Percentiles rank a stretch among this genome's conserved stretches.
Evolutionary conservation across 2,113 vertebrate genomes (phyloP).

Genomic region (Melanotaenia duboulayi): DNA sequence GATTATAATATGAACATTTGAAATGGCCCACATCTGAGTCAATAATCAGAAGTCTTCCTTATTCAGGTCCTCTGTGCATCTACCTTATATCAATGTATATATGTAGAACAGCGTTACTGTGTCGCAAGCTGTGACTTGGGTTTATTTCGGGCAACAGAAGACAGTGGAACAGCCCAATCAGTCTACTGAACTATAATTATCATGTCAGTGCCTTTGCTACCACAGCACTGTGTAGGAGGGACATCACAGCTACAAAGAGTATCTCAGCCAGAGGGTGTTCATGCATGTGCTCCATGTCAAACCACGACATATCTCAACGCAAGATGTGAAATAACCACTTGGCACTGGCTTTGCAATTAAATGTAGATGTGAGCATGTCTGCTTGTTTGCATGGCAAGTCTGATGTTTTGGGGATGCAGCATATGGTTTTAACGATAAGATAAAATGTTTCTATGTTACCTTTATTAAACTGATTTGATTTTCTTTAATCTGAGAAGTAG

Average conservation of each 20-base stretch:
- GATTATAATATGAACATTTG: no score
- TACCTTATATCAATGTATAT: constrained; percentile 21
- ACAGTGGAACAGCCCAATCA: constrained; percentile 65
- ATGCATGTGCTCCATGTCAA: constrained; percentile 54
- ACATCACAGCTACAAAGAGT: constrained; percentile 47
- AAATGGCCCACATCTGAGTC: no score
- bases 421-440: constrained; percentile 9
- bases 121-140: constrained; percentile 38
- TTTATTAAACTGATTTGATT: background rate
- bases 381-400: constrained; percentile 6
- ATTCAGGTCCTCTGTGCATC: no score
- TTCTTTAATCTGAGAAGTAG: background rate
- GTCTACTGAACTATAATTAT: constrained; percentile 71
- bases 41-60: no score
- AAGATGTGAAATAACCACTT: constrained; percentile 14
- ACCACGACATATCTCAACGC: constrained; percentile 12
- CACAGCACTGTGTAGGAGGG: constrained; percentile 65
- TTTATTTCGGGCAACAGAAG: constrained; percentile 67
- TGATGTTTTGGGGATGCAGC: constrained; percentile 11
- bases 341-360: constrained; percentile 19
- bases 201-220: constrained; percentile 65
- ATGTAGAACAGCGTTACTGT: constrained; percentile 24
- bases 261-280: constrained; percentile 31
- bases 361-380: constrained; percentile 14
- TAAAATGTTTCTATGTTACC: background rate